Percentiles rank a stretch among this genome's conserved stretches.
phyloP scores from a whole-genome alignment of 1,140 invertebrate species.

The Drosophila funebris region DNA sequence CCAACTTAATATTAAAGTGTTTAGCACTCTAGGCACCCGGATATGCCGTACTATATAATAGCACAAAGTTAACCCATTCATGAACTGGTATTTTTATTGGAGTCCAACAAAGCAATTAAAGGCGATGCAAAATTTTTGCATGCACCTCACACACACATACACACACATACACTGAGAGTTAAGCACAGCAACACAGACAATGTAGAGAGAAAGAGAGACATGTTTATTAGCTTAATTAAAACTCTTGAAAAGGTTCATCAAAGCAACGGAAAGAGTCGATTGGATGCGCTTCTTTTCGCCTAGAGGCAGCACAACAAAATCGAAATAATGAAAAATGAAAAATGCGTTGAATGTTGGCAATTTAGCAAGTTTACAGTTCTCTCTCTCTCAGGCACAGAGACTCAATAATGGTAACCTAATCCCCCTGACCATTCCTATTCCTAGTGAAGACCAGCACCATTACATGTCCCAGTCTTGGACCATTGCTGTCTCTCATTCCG shows the following conservation, averaged over 20 bases:
- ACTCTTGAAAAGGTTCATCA: constrained; percentile 73
- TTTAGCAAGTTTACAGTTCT: constrained; percentile 77
- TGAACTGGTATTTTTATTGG: constrained; percentile 61
- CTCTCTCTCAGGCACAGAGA: too few relatives aligned
- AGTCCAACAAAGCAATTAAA: constrained; percentile 76
- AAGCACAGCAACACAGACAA: constrained; percentile 20
- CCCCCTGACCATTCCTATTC: neutral
- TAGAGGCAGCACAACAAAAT: constrained; percentile 9
- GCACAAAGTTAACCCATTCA: constrained; percentile 42
- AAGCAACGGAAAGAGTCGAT: constrained; percentile 51
- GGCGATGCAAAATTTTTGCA: constrained; percentile 60
- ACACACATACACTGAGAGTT: constrained; percentile 2
- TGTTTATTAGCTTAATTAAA: constrained; percentile 82
- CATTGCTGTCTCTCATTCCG: constrained; percentile 30
- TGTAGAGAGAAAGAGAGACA: constrained; percentile 20
- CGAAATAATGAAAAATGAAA: constrained; percentile 20
- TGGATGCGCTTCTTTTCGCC: constrained; percentile 61
- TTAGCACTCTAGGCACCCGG: neutral
- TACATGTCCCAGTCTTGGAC: constrained; percentile 31
- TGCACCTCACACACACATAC: constrained; percentile 4
- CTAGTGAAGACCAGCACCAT: constrained; percentile 21
- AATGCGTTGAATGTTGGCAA: constrained; percentile 76
- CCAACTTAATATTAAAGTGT: neutral
- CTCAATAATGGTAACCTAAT: constrained; percentile 68
- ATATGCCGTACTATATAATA: neutral